Percentiles rank a stretch among this genome's conserved stretches.
phyloP scores from a whole-genome alignment of 2,113 vertebrate genomes.

The Callipepla squamata region DNA sequence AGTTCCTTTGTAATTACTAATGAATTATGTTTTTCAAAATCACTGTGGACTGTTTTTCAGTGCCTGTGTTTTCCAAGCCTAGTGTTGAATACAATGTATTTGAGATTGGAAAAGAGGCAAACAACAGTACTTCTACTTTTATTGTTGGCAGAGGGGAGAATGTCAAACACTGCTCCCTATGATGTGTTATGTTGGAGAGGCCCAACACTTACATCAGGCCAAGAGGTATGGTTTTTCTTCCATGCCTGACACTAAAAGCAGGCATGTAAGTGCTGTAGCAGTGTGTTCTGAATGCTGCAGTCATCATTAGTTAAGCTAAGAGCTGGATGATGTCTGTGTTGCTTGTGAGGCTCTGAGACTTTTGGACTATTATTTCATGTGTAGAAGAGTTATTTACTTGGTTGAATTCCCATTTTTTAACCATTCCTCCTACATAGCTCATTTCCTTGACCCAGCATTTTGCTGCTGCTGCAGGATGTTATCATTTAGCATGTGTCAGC shows the following conservation, averaged over 20 bases:
- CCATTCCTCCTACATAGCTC: not conserved
- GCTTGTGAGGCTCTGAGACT: not conserved
- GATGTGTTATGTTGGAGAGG: not conserved
- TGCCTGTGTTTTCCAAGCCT: not conserved
- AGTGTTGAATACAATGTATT: not conserved
- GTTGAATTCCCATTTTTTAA: not conserved
- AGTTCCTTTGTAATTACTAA: slow-evolving; percentile 41
- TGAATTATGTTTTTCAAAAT: slow-evolving; percentile 27
- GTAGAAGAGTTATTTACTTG: not conserved
- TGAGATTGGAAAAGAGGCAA: not conserved
- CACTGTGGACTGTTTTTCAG: not conserved
- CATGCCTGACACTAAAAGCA: not conserved
- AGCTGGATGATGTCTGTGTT: not conserved
- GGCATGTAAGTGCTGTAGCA: not conserved
- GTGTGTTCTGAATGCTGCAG: not conserved
- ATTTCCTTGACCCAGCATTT: not conserved
- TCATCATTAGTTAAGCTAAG: not conserved
- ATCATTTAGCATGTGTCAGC: not conserved
- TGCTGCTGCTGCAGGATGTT: slow-evolving; percentile 10
- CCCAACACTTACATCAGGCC: not conserved
- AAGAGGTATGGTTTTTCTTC: not conserved
- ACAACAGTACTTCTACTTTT: not conserved
- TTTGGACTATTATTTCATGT: not conserved
- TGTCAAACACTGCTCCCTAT: rapidly evolving
- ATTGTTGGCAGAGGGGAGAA: not conserved